Percentiles rank a stretch among this genome's conserved stretches.
phyloP scores from a whole-genome alignment of 2,113 vertebrate species.

The Acanthochromis polyacanthus region DNA sequence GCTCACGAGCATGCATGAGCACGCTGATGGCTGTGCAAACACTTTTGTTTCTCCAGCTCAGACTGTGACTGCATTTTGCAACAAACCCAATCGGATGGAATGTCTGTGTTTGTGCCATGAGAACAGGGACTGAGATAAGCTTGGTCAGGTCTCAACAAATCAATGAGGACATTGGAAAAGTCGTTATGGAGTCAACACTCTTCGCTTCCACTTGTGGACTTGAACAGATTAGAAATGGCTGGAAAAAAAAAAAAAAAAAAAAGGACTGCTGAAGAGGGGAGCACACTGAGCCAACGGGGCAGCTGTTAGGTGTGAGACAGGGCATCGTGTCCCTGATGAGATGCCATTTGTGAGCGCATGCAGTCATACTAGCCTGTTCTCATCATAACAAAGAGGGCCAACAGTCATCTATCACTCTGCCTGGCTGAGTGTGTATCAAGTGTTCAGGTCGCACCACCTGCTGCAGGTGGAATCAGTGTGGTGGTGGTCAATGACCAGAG shows the following conservation, averaged over 20 bases:
- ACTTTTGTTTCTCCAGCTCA: conserved; percentile 9
- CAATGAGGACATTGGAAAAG: not conserved
- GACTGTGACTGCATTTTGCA: not conserved
- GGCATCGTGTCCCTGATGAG: conserved; percentile 29
- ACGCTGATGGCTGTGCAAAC: not conserved
- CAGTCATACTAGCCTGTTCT: conserved; percentile 30
- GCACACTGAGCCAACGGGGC: conserved; percentile 40
- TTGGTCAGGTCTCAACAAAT: not conserved
- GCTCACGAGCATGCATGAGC: conserved; percentile 11
- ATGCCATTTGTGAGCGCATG: conserved; percentile 27
- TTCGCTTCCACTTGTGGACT: not conserved
- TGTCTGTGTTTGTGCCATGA: not conserved
- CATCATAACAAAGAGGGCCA: conserved; percentile 46
- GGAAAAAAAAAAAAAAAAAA: too few relatives aligned
- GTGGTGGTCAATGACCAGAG: conserved; percentile 7
- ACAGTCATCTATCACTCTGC: conserved; percentile 63
- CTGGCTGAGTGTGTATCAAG: conserved; percentile 52
- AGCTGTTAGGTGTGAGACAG: conserved; percentile 41
- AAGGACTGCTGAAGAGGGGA: not conserved
- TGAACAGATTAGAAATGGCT: conserved; percentile 8
- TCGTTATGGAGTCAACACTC: conserved; percentile 1
- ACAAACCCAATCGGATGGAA: not conserved
- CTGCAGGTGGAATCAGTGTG: conserved; percentile 28
- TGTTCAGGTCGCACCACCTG: conserved; percentile 31
- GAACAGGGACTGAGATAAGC: not conserved